Base-by-base conservation (phyloP, 1,140 invertebrate genomes). In the Arion vulgaris region DNA sequence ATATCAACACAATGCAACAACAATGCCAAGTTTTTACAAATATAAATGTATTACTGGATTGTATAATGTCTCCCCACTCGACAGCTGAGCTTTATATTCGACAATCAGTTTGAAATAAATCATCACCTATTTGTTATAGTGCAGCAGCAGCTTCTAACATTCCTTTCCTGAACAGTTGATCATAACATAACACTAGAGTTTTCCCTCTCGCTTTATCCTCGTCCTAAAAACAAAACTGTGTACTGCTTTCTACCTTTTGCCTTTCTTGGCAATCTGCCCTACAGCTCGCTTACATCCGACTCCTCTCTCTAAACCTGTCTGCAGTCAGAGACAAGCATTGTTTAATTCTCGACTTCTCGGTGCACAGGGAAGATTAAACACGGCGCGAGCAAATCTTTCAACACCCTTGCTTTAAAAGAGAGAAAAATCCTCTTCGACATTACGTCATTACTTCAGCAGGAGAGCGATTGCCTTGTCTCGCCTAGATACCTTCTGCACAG, bases 231-330 rank as follows among this genome's bases (percentile, higher is more conserved):
- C 36, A 36, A 15, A 28, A 66, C 51, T 32, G 38, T 26, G 11
- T 38, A 26, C 9, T 39, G 66, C 26, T 13, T 5, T 28, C 36
- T 23, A 17, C 34, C 62, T 34, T 13, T 71, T 71, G 32, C 62
- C 38, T 51, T 51, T 45, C 62, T 72, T 71, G 32, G 36, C 62
- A 53, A 45, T 62, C 41, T 62, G 36, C 68, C n/a, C 62, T 32
- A 62, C 62, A 49, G 7, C 57, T 38, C 5, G n/a, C 26, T n/a
- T 5, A 62, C n/a, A 19, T 41, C 38, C 41, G 62, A 66, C 78
- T 7, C 9, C 53, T 45, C 41, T 7, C 5, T 11, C 5, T 15
- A 71, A 0, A 32, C 76, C 36, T 34, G 76, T 34, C 62, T 38
- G n/a, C 19, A 28, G 45, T 53, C 26, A 38, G 26, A 11, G 73